phyloP scores from a whole-genome alignment of 2,888 invertebrate genomes.

The Andrena minutula region DNA sequence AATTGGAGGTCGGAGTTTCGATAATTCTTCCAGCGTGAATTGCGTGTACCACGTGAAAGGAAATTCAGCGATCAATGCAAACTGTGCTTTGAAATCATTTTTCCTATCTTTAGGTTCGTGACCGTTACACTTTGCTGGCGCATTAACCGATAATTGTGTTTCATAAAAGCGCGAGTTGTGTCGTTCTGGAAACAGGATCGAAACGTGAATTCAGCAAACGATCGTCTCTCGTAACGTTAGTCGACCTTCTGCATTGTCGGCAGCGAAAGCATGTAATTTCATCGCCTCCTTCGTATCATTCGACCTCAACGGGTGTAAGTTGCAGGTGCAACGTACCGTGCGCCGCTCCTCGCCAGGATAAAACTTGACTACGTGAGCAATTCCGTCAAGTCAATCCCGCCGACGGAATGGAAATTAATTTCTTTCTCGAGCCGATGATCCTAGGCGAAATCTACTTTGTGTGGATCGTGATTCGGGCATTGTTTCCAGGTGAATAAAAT shows the following conservation, averaged over 20 bases:
- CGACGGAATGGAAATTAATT: conserved; percentile 19
- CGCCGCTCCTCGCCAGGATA: conserved; percentile 31
- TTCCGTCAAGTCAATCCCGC: conserved; percentile 11
- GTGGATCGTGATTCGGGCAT: neutral
- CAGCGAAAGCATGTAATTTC: conserved; percentile 64
- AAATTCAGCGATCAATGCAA: neutral
- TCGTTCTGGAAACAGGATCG: conserved; percentile 25
- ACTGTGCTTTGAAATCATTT: neutral
- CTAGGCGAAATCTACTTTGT: neutral
- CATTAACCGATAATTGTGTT: neutral
- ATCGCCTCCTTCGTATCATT: conserved; percentile 49
- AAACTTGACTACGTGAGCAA: conserved; percentile 48
- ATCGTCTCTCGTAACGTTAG: conserved; percentile 47
- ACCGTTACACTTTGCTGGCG: neutral
- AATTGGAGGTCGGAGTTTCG: neutral
- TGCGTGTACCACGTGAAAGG: neutral
- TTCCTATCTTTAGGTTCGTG: neutral
- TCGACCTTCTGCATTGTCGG: conserved; percentile 62
- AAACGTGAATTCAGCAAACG: conserved; percentile 49
- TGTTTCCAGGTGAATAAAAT: neutral
- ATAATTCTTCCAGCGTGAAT: neutral
- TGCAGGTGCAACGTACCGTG: conserved; percentile 53
- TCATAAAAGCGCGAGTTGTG: conserved; percentile 1
- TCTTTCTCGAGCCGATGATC: conserved; percentile 5
- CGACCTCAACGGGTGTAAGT: conserved; percentile 42